Percentiles rank a stretch among this genome's conserved stretches.
Conservation (phyloP, 2,888 invertebrate species). For the Drosophila koepferae region DNA sequence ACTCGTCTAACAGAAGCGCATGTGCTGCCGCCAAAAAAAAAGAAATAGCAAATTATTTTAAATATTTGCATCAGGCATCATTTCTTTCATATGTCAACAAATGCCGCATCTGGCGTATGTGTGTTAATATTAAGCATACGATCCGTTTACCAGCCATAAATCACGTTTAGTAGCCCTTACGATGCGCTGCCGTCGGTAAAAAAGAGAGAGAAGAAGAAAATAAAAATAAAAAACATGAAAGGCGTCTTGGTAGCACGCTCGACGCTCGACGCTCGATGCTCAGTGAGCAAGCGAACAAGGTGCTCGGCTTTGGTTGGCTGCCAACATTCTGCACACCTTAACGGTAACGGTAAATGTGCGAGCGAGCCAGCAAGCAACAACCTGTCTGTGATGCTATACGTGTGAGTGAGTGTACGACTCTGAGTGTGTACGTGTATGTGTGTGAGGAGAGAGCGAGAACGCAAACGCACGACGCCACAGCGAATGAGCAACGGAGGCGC, state of each 20-base stretch:
- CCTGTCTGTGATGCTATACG: conserved; percentile 61
- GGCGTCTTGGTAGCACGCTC: conserved; percentile 8
- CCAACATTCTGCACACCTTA: conserved; percentile 84
- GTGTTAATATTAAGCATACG: conserved; percentile 29
- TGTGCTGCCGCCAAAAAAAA: conserved; percentile 37
- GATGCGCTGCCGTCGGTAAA: conserved; percentile 75
- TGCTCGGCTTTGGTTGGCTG: conserved; percentile 84
- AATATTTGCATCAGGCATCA: conserved; percentile 6
- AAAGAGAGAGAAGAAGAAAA: conserved; percentile 13
- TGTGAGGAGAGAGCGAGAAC: conserved; percentile 64
- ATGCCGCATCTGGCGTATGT: conserved; percentile 20
- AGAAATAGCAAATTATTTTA: not conserved
- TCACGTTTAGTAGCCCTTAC: conserved; percentile 18
- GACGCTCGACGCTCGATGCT: conserved; percentile 10
- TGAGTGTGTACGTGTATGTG: conserved; percentile 20
- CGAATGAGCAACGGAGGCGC: conserved; percentile 72
- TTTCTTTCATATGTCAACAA: conserved; percentile 9
- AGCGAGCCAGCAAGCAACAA: conserved; percentile 75
- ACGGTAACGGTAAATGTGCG: conserved; percentile 69
- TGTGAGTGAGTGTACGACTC: conserved; percentile 24
- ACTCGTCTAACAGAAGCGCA: conserved; percentile 37
- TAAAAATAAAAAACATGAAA: conserved; percentile 1
- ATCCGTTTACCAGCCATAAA: conserved; percentile 31
- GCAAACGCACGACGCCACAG: conserved; percentile 71
- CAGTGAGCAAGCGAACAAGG: conserved; percentile 70